phyloP scores from a whole-genome alignment of 2,113 vertebrate genomes.

The Craseonycteris thonglongyai region DNA sequence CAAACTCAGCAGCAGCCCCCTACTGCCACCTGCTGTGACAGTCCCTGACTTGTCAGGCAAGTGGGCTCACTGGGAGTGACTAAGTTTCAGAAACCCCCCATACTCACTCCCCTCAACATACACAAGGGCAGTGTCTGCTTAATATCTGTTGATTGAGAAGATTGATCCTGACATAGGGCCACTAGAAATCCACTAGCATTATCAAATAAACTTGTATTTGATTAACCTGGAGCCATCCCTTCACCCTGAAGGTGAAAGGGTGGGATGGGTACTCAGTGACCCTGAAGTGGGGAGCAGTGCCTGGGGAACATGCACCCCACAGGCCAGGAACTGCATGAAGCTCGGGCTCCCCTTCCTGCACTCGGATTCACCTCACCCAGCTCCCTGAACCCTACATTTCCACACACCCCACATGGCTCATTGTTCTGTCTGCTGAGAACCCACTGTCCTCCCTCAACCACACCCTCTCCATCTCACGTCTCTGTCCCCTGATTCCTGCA shows the following conservation, averaged over 20 bases:
- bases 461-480: not conserved
- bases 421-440: not conserved
- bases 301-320: not conserved
- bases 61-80: not conserved
- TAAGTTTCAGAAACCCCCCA: not conserved
- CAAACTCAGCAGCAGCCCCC: not conserved
- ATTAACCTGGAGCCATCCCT: not conserved
- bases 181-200: fast-evolving
- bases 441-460: not conserved
- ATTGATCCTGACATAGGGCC: not conserved
- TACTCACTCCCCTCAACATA: not conserved
- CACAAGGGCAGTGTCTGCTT: not conserved
- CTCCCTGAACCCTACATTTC: not conserved
- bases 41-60: not conserved
- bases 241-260: fast-evolving
- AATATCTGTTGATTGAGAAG: not conserved
- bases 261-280: not conserved
- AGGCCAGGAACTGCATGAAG: not conserved
- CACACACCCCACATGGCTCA: not conserved
- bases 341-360: too few species aligned
- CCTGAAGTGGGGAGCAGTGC: not conserved
- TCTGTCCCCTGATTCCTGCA: not conserved
- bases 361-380: too few species aligned
- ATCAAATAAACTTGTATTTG: not conserved
- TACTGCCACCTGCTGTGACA: not conserved